phyloP scores from a whole-genome alignment of 2,797 vertebrate genomes.

The Coreius guichenoti region DNA sequence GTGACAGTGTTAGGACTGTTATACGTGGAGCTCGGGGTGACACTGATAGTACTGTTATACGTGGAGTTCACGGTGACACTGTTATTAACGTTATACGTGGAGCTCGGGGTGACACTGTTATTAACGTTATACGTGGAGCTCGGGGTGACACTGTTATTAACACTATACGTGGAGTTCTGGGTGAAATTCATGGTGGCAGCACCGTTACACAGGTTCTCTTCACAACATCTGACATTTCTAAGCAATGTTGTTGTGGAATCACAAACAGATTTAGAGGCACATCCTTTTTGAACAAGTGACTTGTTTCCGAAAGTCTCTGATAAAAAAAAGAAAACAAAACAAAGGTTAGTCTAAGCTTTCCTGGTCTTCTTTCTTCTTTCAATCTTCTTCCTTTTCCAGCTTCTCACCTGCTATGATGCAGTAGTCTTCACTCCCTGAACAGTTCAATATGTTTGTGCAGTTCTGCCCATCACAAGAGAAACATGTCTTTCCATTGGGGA shows the following conservation, averaged over 20 bases:
- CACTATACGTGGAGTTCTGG: background rate
- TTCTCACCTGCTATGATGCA: background rate
- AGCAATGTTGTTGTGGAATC: rapidly evolving
- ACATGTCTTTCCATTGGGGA: background rate
- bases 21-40: no score
- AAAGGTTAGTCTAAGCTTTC: background rate
- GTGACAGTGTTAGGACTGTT: no score
- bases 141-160: no score
- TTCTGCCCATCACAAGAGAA: background rate
- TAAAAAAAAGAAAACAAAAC: background rate
- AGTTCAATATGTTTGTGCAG: background rate
- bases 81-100: no score
- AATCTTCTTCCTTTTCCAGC: background rate
- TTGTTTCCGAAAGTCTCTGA: rapidly evolving
- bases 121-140: no score
- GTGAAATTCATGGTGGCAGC: background rate
- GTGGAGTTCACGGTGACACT: no score
- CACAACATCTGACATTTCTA: background rate
- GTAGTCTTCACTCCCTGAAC: background rate
- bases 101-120: no score
- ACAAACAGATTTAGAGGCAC: background rate
- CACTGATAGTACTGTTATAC: no score
- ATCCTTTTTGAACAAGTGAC: background rate
- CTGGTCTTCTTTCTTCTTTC: background rate
- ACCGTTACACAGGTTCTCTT: background rate